Evolutionary conservation across 2,888 invertebrate genomes (phyloP), one percentile per base, ranked within the genome.

Genomic region (Copidosoma aretas): DNA sequence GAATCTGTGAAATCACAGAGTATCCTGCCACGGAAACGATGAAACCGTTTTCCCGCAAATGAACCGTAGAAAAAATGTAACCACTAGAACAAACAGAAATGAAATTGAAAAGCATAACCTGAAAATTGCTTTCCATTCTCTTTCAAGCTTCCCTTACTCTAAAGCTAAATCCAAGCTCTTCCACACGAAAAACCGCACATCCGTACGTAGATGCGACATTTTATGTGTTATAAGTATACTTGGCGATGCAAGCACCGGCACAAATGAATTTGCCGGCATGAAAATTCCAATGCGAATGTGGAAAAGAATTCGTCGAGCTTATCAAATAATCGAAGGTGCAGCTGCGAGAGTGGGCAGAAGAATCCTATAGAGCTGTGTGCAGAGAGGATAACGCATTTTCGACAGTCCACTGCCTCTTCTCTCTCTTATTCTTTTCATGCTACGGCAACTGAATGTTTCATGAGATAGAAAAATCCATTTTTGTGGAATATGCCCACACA

Each of bases 391-490:
- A 32, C 24, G 15, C 70, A 59, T 54, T 64, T 61, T 62, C 64
- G 32, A 56, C 60, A 51, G 70, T 72, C 66, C 68, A 63, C 22
- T 65, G 68, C 67, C 70, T 69, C 67, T 64, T 56, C 32, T 32
- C 32, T 8, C 32, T 32, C 32, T 32, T 32, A 32, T 32, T 32
- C 32, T 32, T 32, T 32, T 32, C 41, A 5, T 17, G 63, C 46
- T 58, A 64, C 49, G 65, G 32, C 66, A 64, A 71, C 68, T 75
- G 73, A 76, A 74, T 76, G 67, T 75, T 76, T 75, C 71, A 73
- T 70, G 71, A 74, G 69, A 64, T 68, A 51, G 71, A 66, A 64
- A 74, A 75, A 73, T 73, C 71, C 68, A 74, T 75, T 74, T 74
- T 73, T 64, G 52, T 72, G 63, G 67, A 58, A 56, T 64, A 58